Percentiles rank a stretch among this genome's conserved stretches.
These are phyloP conservation scores for Bucco capensis DNA, from an alignment of 2,113 vertebrate genomes.

Conservation along the genomic window DNA sequence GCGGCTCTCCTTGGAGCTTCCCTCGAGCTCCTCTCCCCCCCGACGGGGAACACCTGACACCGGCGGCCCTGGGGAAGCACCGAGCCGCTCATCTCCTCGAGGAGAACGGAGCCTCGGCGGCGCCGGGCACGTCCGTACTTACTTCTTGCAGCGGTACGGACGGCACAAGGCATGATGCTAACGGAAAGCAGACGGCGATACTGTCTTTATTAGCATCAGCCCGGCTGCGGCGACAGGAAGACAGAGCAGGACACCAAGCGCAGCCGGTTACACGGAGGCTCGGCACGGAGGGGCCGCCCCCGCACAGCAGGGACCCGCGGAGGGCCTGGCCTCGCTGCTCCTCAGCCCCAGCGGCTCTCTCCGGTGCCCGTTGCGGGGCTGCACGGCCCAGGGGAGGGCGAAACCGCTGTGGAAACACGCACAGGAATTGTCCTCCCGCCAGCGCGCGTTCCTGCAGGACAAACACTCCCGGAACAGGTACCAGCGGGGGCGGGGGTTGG, in stretches of 20 bases:
- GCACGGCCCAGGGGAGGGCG: not conserved
- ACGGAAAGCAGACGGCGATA: not conserved
- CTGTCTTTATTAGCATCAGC: conserved; percentile 35
- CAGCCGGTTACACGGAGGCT: not conserved
- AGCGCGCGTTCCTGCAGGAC: not conserved
- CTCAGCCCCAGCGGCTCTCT: too few species aligned
- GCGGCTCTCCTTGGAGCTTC: not conserved
- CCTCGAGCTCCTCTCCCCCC: not conserved
- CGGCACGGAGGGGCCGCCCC: not conserved
- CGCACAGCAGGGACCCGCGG: not conserved
- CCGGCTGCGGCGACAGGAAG: not conserved
- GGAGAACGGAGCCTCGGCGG: not conserved
- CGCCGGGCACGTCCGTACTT: not conserved
- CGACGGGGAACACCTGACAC: not conserved
- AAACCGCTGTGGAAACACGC: not conserved
- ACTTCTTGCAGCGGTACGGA: not conserved
- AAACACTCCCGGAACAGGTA: not conserved
- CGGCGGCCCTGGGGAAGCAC: not conserved
- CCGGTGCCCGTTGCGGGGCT: not conserved
- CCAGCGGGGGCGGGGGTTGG: not conserved
- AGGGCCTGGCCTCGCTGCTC: not conserved
- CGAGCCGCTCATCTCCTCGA: not conserved
- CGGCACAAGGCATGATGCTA: not conserved
- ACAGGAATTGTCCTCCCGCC: rapidly evolving
- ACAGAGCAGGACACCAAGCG: not conserved